These are phyloP conservation scores for Tetramorium parvispinum DNA, from an alignment of 1,140 invertebrate genomes.

Conservation along the genomic window DNA sequence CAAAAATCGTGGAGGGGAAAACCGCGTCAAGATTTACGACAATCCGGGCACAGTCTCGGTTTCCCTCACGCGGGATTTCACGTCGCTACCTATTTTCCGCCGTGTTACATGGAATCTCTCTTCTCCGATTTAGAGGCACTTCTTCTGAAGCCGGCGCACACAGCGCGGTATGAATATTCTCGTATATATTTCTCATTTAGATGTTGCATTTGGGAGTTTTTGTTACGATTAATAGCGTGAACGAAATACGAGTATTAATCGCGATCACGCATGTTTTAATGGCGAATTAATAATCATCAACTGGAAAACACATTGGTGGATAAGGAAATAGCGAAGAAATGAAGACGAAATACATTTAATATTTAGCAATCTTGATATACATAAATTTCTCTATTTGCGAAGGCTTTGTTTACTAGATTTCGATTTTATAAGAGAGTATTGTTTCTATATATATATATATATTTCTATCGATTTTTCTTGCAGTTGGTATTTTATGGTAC, in stretches of 20 bases:
- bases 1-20: slow-evolving; percentile 40
- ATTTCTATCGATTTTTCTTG: slow-evolving; percentile 24
- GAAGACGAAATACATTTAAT: neutral
- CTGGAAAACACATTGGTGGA: neutral
- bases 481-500: neutral
- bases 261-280: neutral
- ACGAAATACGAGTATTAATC: neutral
- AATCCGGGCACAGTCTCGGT: slow-evolving; percentile 5
- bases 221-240: neutral
- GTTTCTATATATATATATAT: neutral
- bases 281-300: neutral
- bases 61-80: slow-evolving; percentile 42
- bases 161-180: neutral
- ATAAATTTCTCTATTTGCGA: neutral
- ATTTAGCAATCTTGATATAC: neutral
- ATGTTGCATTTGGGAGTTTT: neutral
- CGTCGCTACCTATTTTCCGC: slow-evolving; percentile 37
- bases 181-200: neutral
- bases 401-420: neutral
- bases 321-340: neutral
- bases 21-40: slow-evolving; percentile 53
- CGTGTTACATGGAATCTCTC: slow-evolving; percentile 27
- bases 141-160: neutral
- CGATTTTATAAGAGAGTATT: neutral
- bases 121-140: slow-evolving; percentile 33